phyloP scores from a whole-genome alignment of 2,888 invertebrate species.

The Ypsolopha sequella region DNA sequence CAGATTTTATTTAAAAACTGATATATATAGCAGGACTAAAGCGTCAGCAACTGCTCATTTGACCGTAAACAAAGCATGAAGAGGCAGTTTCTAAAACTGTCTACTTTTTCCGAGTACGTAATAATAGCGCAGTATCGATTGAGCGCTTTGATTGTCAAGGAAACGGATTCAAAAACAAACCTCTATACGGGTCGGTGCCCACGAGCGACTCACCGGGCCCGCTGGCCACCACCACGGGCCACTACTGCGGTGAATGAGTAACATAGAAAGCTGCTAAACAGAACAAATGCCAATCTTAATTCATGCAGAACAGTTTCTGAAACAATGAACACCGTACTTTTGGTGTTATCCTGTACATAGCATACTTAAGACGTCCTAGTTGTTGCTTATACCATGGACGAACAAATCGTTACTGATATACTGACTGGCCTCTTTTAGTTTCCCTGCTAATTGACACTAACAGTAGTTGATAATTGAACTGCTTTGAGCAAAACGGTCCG shows the following conservation, averaged over 20 bases:
- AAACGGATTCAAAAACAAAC: conserved; percentile 7
- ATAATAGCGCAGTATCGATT: conserved; percentile 1
- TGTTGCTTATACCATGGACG: background rate
- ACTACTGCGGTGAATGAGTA: background rate
- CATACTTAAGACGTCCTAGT: background rate
- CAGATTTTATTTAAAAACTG: too few relatives aligned
- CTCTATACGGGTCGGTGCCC: conserved; percentile 5
- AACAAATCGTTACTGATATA: too few relatives aligned
- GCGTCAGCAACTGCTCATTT: too few relatives aligned
- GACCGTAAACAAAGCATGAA: too few relatives aligned
- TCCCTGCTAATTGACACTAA: background rate
- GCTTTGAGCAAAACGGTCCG: too few relatives aligned
- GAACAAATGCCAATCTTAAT: background rate
- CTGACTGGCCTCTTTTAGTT: background rate
- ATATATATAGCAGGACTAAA: too few relatives aligned
- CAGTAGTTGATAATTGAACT: background rate
- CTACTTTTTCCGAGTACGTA: background rate
- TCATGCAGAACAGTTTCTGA: background rate
- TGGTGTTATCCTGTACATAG: too few relatives aligned
- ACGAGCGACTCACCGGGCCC: background rate
- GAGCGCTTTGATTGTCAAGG: conserved; percentile 5
- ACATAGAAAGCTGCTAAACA: background rate
- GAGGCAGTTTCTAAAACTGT: background rate
- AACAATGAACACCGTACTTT: too few relatives aligned
- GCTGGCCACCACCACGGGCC: background rate